Evolutionary conservation across 2,797 vertebrate species (phyloP), one percentile per base, ranked within the genome.

Genomic region (Cyclopterus lumpus): DNA sequence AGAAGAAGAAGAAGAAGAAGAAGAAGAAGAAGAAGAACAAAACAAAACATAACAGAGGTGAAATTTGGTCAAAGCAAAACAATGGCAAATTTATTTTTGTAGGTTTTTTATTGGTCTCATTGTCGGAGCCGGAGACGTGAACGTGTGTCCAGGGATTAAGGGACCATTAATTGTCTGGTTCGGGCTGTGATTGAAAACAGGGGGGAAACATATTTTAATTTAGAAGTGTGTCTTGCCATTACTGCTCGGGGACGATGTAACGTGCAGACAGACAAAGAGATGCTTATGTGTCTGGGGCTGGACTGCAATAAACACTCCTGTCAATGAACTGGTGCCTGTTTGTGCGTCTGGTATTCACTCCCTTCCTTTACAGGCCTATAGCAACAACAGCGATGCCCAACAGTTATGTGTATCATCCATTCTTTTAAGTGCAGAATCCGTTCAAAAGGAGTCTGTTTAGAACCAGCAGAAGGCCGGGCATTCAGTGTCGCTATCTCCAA

Each of bases 201-300:
- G 64, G 51, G 24, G 62, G 55, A 85, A 83, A 86, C 78, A 86
- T 84, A 88, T 85, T 91, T 86, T 80, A 74, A 77, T 88, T 87
- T 59, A 65, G 38, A 63, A 24, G 58, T 73, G 70, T 1, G 6
- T 75, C 67, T 64, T 5, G 67, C 77, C 83, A 88, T 90, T 83
- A 84, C 57, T 65, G 59, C 68, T 38, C 4, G 7, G n/a, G 60
- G 78, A 73, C 62, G 26, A 57, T 78, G 73, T 54, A 64, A 70
- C 60, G 80, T 42, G 15, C 46, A 64, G 54, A 30, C 73, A 57
- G 81, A 88, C 85, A 83, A 84, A 86, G 83, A 81, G 76, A 73
- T 55, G 78, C 76, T 66, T 44, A 51, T 48, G 75, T 62, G 64
- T 20, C 71, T 10, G 30, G 34, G 44, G 44, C 40, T n/a, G 16